A percentile compares a stretch with the other conserved stretches of the same genome.
Evolutionary conservation across 1,140 invertebrate species (phyloP).

Genomic region (Drosophila melanica): DNA sequence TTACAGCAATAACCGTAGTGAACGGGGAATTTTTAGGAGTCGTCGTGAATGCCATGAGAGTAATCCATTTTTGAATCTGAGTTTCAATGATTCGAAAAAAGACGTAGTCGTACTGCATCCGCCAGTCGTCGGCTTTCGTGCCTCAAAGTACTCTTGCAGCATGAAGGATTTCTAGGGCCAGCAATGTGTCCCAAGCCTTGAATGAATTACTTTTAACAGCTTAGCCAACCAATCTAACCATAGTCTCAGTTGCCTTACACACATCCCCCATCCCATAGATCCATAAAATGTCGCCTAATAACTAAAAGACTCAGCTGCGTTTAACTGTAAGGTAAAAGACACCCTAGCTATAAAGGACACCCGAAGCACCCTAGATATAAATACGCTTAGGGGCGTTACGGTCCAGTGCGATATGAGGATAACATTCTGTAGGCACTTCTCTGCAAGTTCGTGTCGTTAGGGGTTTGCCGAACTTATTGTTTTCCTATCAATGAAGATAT

Average conservation of each 20-base stretch:
- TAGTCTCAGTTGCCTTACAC: conserved; percentile 43
- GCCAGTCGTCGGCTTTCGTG: conserved; percentile 36
- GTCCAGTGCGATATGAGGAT: conserved; percentile 25
- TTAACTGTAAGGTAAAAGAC: background rate
- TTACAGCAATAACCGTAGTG: background rate
- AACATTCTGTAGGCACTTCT: background rate
- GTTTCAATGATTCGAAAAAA: conserved; percentile 3
- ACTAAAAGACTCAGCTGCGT: conserved; percentile 50
- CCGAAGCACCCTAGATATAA: background rate
- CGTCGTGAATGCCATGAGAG: background rate
- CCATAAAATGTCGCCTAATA: conserved; percentile 29
- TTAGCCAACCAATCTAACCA: conserved; percentile 26
- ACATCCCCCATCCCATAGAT: background rate
- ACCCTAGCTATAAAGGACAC: background rate
- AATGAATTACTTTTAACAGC: background rate
- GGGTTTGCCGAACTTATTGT: conserved; percentile 43
- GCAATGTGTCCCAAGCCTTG: background rate
- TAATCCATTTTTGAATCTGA: conserved; percentile 28
- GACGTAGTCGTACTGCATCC: conserved; percentile 56
- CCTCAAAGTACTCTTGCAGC: conserved; percentile 55
- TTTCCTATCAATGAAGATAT: conserved; percentile 62
- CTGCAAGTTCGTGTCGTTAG: conserved; percentile 20
- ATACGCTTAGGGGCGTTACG: conserved; percentile 44
- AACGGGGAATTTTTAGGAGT: background rate
- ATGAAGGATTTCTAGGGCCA: conserved; percentile 5